phyloP scores from a whole-genome alignment of 92 coral and sea anemone genomes.

The Parazoanthus atlanticus region DNA sequence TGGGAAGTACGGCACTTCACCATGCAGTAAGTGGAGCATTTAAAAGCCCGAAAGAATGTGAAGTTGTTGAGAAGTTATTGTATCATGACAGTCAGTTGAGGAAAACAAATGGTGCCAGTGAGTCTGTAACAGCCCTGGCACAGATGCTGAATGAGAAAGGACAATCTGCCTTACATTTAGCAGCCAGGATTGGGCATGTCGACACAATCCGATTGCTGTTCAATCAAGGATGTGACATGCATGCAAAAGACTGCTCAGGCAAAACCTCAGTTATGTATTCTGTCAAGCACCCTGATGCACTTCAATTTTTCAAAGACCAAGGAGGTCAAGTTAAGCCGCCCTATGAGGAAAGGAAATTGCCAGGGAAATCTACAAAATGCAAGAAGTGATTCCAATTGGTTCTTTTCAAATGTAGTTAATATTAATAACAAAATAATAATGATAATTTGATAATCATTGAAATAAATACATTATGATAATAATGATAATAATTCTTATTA shows the following conservation, averaged over 20 bases:
- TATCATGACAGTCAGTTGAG: neutral
- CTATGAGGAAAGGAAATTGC: neutral
- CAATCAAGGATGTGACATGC: slow-evolving; percentile 40
- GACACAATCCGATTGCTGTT: neutral
- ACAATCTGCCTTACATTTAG: slow-evolving; percentile 15
- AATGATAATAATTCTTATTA: too few species aligned
- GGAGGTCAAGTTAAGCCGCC: slow-evolving; percentile 27
- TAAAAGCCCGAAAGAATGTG: neutral
- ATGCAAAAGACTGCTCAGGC: slow-evolving; percentile 26
- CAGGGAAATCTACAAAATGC: neutral
- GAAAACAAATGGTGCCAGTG: neutral
- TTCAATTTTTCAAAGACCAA: neutral
- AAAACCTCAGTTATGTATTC: slow-evolving; percentile 37
- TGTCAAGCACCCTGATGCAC: neutral
- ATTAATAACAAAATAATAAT: too few species aligned
- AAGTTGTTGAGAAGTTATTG: neutral
- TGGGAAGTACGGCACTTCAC: slow-evolving; percentile 3
- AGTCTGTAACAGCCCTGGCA: neutral
- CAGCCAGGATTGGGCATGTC: slow-evolving; percentile 31
- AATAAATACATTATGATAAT: too few species aligned
- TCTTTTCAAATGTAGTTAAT: too few species aligned
- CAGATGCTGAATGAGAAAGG: neutral
- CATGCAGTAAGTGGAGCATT: neutral
- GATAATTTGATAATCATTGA: too few species aligned
- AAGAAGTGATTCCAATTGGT: too few species aligned